Percentiles rank a stretch among this genome's conserved stretches.
These are phyloP conservation scores for Okapia johnstoni DNA, from an alignment of 2,113 vertebrate species.

Conservation along the genomic window DNA sequence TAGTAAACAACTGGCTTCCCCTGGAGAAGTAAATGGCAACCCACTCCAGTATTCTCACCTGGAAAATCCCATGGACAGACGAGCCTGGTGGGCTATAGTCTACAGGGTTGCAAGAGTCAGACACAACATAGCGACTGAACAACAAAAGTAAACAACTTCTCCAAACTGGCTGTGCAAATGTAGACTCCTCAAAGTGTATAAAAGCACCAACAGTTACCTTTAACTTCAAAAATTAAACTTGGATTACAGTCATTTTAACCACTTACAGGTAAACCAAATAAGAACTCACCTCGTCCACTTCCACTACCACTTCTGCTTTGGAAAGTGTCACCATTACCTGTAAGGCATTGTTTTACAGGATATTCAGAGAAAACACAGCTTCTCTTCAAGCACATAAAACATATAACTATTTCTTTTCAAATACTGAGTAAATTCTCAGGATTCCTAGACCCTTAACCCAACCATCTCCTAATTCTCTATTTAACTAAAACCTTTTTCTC, in stretches of 20 bases:
- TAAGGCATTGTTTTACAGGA: conserved; percentile 8
- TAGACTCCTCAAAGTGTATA: background rate
- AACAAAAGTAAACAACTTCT: background rate
- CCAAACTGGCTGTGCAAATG: background rate
- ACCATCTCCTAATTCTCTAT: background rate
- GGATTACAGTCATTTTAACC: background rate
- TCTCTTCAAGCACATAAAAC: background rate
- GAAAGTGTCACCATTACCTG: conserved; percentile 55
- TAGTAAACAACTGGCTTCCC: background rate
- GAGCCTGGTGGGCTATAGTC: background rate
- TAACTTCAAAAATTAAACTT: conserved; percentile 18
- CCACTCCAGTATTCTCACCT: background rate
- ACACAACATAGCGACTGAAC: background rate
- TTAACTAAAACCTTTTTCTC: conserved; percentile 1
- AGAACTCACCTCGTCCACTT: conserved; percentile 61
- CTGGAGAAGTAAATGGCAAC: background rate
- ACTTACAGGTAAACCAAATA: background rate
- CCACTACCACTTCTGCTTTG: conserved; percentile 38
- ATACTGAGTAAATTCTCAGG: background rate
- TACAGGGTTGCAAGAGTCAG: background rate
- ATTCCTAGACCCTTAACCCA: background rate
- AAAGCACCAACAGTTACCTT: background rate
- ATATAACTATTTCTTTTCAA: background rate
- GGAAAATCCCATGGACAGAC: background rate
- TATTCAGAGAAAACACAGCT: background rate